These are phyloP conservation scores for Vulpes vulpes DNA, from an alignment of 2,113 vertebrate species.

Conservation along the genomic window DNA sequence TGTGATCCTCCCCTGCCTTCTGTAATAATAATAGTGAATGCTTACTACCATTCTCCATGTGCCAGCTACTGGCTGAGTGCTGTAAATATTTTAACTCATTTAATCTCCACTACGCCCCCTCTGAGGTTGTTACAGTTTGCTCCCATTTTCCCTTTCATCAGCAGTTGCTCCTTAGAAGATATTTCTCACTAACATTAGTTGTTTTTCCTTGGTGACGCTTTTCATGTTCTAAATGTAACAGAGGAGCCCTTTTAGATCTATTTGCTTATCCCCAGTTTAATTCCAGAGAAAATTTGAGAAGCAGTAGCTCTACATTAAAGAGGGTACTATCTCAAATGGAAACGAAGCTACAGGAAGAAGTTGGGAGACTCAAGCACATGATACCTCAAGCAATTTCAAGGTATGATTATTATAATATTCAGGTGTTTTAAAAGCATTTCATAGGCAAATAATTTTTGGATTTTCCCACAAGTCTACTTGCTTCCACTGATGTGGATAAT, in stretches of 20 bases:
- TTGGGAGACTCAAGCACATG: not conserved
- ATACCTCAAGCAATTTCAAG: not conserved
- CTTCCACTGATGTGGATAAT: not conserved
- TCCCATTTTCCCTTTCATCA: not conserved
- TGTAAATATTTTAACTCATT: not conserved
- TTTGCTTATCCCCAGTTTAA: not conserved
- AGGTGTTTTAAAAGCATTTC: slow-evolving; percentile 1
- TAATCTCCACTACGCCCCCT: not conserved
- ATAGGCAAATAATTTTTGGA: slow-evolving; percentile 18
- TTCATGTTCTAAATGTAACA: not conserved
- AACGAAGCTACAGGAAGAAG: not conserved
- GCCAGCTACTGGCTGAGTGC: not conserved
- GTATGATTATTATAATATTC: not conserved
- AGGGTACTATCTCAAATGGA: not conserved
- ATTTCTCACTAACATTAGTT: not conserved
- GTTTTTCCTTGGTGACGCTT: not conserved
- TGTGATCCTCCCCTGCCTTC: not conserved
- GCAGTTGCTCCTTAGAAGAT: not conserved
- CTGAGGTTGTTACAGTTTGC: not conserved
- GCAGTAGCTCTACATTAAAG: not conserved
- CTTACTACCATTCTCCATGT: not conserved
- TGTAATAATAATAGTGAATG: not conserved
- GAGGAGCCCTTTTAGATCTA: not conserved
- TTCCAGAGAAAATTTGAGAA: slow-evolving; percentile 1
- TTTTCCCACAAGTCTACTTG: not conserved